Evolutionary conservation across 2,797 vertebrate genomes (phyloP), one percentile per base, ranked within the genome.

Genomic region (Tadarida brasiliensis): DNA sequence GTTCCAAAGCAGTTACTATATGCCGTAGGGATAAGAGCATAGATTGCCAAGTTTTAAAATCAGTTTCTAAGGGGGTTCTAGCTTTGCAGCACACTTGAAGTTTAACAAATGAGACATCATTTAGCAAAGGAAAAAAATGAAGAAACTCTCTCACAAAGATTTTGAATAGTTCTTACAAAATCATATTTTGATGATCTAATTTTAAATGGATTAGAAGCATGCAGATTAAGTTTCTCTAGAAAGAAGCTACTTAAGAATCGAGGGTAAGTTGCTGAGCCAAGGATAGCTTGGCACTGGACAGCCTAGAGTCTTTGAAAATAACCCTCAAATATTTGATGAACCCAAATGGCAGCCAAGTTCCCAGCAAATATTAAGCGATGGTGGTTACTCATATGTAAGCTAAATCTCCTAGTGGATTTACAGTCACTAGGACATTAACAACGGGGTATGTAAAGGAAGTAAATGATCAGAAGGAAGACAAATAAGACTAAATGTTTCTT

Each of bases 141-240:
- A 77, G 70, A 77, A 84, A 94, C 20, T 74, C 74, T 96, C 77
- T 95, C 93, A 96, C 6, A 80, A 81, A 56, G 35, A 83, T 83
- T 87, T 86, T 93, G 57, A 73, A 86, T 63, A 39, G 14, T 67
- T 97, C 68, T 82, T 87, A 90, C 9, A 90, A 95, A 97, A 95
- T 17, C 91, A 30, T 77, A 84, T 93, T 96, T 89, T 93, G 81
- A 33, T 93, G 57, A 97, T 94, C 61, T 96, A 94, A 86, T 93
- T 96, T 96, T 97, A 96, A 96, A 76, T 90, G 95, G 81, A 97
- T 97, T 97, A 95, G 67, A 97, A 81, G 91, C 76, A 91, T 74
- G 44, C 35, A 96, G 90, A 94, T 96, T 86, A 94, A 84, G 83
- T 98, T 97, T 97, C 94, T 95, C 30, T 67, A 84, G 71, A 95